Percentiles rank a stretch among this genome's conserved stretches.
phyloP scores from a whole-genome alignment of 1,140 invertebrate genomes.

The Papilio xuthus region DNA sequence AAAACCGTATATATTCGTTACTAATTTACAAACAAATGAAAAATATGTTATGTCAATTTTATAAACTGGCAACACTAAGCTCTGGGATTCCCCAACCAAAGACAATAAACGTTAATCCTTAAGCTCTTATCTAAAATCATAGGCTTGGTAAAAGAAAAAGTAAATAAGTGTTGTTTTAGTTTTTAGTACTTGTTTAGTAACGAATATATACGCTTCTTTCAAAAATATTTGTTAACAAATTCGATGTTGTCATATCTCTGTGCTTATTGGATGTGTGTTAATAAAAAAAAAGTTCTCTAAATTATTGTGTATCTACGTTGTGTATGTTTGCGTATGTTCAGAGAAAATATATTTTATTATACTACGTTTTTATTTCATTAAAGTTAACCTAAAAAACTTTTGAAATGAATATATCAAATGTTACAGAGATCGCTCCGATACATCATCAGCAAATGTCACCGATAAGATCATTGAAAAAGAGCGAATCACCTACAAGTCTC shows the following conservation, averaged over 20 bases:
- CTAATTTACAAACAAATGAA: neutral
- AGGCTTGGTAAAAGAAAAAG: no score
- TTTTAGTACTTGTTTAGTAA: neutral
- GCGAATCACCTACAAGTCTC: conserved; percentile 75
- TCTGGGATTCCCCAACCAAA: neutral
- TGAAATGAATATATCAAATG: conserved; percentile 46
- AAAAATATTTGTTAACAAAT: conserved; percentile 8
- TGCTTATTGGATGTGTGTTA: conserved; percentile 30
- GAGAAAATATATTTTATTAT: neutral
- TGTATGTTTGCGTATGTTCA: conserved; percentile 16
- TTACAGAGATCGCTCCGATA: conserved; percentile 81
- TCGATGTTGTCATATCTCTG: conserved; percentile 31
- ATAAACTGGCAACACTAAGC: neutral
- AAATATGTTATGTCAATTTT: no score
- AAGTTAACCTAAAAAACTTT: conserved; percentile 36
- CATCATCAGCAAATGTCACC: conserved; percentile 80
- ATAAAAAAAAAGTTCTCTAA: conserved; percentile 19
- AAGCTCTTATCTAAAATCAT: no score
- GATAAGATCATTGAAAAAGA: conserved; percentile 77
- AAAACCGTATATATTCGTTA: conserved; percentile 25
- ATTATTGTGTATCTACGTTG: conserved; percentile 29
- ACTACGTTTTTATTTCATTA: neutral
- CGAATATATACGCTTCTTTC: conserved; percentile 25
- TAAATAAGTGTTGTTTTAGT: neutral
- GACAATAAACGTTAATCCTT: no score